These are phyloP conservation scores for Neogobius melanostomus DNA, from an alignment of 2,113 vertebrate species.

Conservation along the genomic window DNA sequence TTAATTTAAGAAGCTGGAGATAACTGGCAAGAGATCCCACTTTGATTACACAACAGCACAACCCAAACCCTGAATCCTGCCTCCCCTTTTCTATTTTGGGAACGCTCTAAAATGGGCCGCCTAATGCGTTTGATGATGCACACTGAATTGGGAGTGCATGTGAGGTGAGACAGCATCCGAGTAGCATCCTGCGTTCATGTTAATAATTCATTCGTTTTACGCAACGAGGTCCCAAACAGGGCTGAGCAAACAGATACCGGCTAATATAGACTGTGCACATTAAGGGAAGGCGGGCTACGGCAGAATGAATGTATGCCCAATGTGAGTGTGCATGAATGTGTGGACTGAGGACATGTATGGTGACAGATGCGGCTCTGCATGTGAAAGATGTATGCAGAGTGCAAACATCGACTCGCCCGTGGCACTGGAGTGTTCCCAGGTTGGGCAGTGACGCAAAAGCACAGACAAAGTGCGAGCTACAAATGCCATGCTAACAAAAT, in stretches of 20 bases:
- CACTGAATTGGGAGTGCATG: slow-evolving; percentile 46
- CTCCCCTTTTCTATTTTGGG: slow-evolving; percentile 51
- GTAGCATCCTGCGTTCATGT: slow-evolving; percentile 30
- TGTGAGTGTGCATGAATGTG: not conserved
- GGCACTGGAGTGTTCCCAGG: slow-evolving; percentile 21
- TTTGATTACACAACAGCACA: slow-evolving; percentile 49
- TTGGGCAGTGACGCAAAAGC: slow-evolving; percentile 2
- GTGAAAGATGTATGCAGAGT: slow-evolving; percentile 43
- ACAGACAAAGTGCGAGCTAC: not conserved
- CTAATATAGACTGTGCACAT: not conserved
- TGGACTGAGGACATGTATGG: slow-evolving; percentile 24
- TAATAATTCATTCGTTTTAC: slow-evolving; percentile 59
- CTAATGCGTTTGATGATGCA: slow-evolving; percentile 58
- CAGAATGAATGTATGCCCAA: slow-evolving; percentile 16
- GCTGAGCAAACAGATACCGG: slow-evolving; percentile 25
- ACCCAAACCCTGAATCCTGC: slow-evolving; percentile 36
- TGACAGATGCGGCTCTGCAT: slow-evolving; percentile 37
- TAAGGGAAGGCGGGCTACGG: not conserved
- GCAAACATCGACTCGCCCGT: slow-evolving; percentile 18
- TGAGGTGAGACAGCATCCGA: slow-evolving; percentile 36
- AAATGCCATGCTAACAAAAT: not conserved
- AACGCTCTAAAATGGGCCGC: slow-evolving; percentile 39
- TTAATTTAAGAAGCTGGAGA: slow-evolving; percentile 21
- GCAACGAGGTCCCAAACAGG: slow-evolving; percentile 17
- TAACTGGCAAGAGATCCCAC: not conserved